phyloP scores from a whole-genome alignment of 2,888 invertebrate genomes.

The Mongoloraphidia duomilia region DNA sequence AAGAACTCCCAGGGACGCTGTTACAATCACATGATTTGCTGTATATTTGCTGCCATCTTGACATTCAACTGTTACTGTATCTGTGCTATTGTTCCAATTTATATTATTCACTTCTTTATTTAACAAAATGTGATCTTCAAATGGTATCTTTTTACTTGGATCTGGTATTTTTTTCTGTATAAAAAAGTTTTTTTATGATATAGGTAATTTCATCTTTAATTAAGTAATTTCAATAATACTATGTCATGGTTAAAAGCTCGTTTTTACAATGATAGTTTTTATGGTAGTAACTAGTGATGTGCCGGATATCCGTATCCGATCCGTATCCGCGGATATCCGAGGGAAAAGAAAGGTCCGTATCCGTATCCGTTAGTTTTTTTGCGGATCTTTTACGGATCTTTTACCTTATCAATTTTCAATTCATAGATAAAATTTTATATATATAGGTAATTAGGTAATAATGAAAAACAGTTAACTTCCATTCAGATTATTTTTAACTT shows the following conservation, averaged over 20 bases:
- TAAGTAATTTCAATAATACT: background rate
- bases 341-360: no score
- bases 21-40: conserved; percentile 51
- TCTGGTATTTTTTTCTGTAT: conserved; percentile 24
- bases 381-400: no score
- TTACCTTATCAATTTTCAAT: no score
- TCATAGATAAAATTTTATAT: no score
- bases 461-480: no score
- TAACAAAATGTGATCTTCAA: conserved; percentile 24
- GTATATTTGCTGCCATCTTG: conserved; percentile 35
- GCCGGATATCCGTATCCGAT: no score
- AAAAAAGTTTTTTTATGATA: conserved; percentile 1
- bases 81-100: conserved; percentile 20
- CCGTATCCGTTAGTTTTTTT: no score
- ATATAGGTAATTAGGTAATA: no score
- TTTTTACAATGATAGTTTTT: background rate
- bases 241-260: no score
- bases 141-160: conserved; percentile 15
- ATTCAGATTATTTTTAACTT: no score
- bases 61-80: conserved; percentile 30
- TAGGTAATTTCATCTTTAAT: background rate
- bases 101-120: conserved; percentile 25
- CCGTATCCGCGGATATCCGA: no score
- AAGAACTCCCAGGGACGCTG: conserved; percentile 53
- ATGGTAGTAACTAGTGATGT: conserved; percentile 1